Evolutionary conservation across 1,140 invertebrate species (phyloP), one percentile per base, ranked within the genome.

Genomic region (Nixonia krombeini): DNA sequence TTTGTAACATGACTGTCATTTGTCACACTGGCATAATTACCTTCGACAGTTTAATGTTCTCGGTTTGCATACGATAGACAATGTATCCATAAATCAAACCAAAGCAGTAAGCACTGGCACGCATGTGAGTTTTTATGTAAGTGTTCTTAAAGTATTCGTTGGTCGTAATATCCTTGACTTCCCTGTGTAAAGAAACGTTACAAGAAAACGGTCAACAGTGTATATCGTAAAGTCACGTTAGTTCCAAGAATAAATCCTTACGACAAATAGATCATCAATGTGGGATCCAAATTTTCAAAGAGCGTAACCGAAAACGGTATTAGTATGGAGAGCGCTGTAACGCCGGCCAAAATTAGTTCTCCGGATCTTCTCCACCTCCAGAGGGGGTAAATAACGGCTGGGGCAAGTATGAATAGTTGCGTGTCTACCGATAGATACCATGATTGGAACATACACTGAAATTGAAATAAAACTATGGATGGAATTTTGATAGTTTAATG

Each of bases 381-480:
- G 29, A 92, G 74, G 2, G 88, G 87, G 73, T 90, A 91, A 42
- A 94, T 88, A 63, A 96, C 87, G 12, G 94, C 80, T 0, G 93
- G 91, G 12, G 92, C 91, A 1, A 95, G 78, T 57, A 94, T 86
- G 79, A 94, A 95, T 47, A 96, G 85, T 78, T 96, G 94, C 33
- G 94, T 94, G 76, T 96, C 94, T 47, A 93, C 93, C 3, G 94
- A 91, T 42, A 97, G 84, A 72, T 96, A 96, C 95, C 95, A 97
- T 0, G 93, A 91, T 87, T 94, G 93, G 41, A 92, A 92, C 89
- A 96, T 93, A 75, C 95, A 96, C 93, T 95, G 80, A 37, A 86
- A 85, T 33, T 10, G 45, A 35, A 50, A 23, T 40, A 35, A 21
- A 6, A 21, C 6, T 21, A 6, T 21, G 21, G 21, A 21, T 21